Base-by-base conservation (phyloP, 2,113 vertebrate species). In the Oostethus manadensis region DNA sequence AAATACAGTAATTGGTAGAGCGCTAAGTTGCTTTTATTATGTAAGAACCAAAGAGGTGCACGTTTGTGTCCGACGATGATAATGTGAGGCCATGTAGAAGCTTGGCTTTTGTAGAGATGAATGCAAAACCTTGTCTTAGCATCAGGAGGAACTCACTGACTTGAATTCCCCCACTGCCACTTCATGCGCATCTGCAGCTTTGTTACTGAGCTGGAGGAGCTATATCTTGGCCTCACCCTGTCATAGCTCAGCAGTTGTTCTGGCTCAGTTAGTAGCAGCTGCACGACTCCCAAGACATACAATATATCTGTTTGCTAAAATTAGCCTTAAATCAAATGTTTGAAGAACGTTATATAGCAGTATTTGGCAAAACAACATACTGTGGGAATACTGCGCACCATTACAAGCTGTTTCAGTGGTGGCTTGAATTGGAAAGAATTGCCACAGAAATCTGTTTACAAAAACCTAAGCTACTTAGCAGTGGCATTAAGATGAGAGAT, bases 161-260 rank as follows among this genome's bases (percentile, higher is more conserved):
- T 15, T 51, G 38, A 70, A 64, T 70, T 62, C 69, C 62, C n/a
- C 70, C 11, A 9, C 51, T 21, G 58, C 66, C 66, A 47, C 42
- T 59, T 59, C 10, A 78, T 55, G 62, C 73, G 81, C 82, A 84
- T 78, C 75, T 87, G 75, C 51, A 69, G 64, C 45, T 49, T 49
- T 71, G 58, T 47, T 63, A 38, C 29, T 15, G 42, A 73, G 66
- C 72, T 62, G 60, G 60, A 20, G 16, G 60, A 70, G 49, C 59
- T 61, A 51, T 62, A 15, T 56, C 70, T 54, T 29, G n/a, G 63
- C 56, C 58, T 60, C 38, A 18, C 51, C 64, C 57, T 64, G 49
- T 35, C 47, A 22, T 20, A 64, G 50, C 45, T 18, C 58, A 66
- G 51, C 43, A 49, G 58, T 38, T 56, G 64, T 38, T 51, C 48